Conservation (phyloP, 2,797 vertebrate genomes). For the Thalassophryne amazonica region DNA sequence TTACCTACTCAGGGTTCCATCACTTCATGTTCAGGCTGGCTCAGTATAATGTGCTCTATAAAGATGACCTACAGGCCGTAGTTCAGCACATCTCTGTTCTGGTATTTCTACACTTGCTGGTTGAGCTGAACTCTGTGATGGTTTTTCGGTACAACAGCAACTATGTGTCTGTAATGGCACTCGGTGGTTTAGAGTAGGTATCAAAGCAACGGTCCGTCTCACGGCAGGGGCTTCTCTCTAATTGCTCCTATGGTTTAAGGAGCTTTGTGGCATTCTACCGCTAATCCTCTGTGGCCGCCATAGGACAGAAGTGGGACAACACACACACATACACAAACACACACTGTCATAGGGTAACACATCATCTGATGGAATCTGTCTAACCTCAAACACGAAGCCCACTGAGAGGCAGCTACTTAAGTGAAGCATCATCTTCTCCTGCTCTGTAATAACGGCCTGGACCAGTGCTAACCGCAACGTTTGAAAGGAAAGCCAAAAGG, state of each 20-base stretch:
- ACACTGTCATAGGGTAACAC: slow-evolving; percentile 15
- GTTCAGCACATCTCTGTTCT: neutral
- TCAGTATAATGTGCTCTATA: too few relatives aligned
- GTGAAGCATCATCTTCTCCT: slow-evolving; percentile 46
- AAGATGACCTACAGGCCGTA: too few relatives aligned
- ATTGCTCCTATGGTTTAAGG: slow-evolving; percentile 35
- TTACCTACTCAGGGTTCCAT: too few relatives aligned
- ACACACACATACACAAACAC: slow-evolving; percentile 15
- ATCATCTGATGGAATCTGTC: slow-evolving; percentile 54
- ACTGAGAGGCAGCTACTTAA: slow-evolving; percentile 48
- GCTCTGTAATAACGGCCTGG: slow-evolving; percentile 62
- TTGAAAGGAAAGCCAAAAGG: slow-evolving; percentile 27
- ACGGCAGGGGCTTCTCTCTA: slow-evolving; percentile 32
- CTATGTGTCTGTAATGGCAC: neutral
- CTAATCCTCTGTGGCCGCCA: slow-evolving; percentile 42
- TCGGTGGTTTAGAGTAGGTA: neutral
- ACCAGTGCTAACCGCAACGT: slow-evolving; percentile 33
- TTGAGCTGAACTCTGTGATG: neutral
- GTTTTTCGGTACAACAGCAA: neutral
- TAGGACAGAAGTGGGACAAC: slow-evolving; percentile 39
- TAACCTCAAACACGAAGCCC: slow-evolving; percentile 55
- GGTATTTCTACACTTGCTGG: neutral
- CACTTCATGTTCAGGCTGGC: too few relatives aligned
- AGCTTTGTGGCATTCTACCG: slow-evolving; percentile 48
- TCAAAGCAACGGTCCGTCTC: neutral